Percentiles rank a stretch among this genome's conserved stretches.
Conservation (phyloP, 2,113 vertebrate species). For the Balaeniceps rex region DNA sequence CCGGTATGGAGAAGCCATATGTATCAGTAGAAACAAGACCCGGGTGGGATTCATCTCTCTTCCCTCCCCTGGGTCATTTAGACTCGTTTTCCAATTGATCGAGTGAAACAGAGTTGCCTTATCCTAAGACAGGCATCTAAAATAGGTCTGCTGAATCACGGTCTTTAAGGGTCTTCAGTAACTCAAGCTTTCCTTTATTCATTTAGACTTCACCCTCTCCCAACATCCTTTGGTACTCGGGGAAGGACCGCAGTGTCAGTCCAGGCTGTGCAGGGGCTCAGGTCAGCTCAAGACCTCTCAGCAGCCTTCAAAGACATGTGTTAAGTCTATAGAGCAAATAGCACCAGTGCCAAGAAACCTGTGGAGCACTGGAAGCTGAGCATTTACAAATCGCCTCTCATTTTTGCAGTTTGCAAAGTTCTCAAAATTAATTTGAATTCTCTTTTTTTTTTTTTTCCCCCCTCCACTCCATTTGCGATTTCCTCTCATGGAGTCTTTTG, state of each 20-base stretch:
- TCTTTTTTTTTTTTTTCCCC: no score
- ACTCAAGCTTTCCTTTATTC: neutral
- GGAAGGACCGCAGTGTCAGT: fast-evolving
- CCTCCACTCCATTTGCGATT: neutral
- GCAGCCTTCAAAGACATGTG: neutral
- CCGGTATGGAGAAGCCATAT: neutral
- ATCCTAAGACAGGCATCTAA: neutral
- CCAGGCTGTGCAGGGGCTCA: neutral
- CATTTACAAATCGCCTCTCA: neutral
- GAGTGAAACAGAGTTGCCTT: neutral
- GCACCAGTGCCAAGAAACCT: neutral
- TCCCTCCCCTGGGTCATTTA: neutral
- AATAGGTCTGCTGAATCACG: neutral
- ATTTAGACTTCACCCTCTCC: neutral
- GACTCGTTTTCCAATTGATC: neutral
- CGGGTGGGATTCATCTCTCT: neutral
- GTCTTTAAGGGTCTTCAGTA: neutral
- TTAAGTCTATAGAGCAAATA: neutral
- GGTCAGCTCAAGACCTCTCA: neutral
- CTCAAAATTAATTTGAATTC: neutral
- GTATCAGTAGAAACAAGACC: neutral
- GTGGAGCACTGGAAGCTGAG: neutral
- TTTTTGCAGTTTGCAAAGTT: neutral
- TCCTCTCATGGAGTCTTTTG: neutral
- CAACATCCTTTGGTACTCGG: neutral